These are phyloP conservation scores for Hirtodrosophila alboralis DNA, from an alignment of 2,888 invertebrate genomes.

Conservation along the genomic window DNA sequence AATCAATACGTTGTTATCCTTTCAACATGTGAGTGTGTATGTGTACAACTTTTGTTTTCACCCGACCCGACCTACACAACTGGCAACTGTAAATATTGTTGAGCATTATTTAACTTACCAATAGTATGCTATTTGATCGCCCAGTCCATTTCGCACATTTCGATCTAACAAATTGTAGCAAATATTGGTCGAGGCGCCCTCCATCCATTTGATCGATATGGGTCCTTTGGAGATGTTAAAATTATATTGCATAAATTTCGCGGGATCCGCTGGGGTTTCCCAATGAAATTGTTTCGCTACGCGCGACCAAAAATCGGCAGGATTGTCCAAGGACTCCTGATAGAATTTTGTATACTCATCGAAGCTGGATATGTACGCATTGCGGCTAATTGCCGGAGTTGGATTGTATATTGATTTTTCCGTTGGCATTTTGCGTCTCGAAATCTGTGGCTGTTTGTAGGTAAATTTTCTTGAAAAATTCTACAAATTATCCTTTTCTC, in stretches of 20 bases:
- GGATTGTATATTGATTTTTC: slow-evolving; percentile 87
- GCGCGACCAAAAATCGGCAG: slow-evolving; percentile 96
- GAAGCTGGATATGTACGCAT: slow-evolving; percentile 88
- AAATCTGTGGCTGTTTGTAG: slow-evolving; percentile 16
- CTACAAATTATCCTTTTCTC: slow-evolving; percentile 54
- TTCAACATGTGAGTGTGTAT: slow-evolving; percentile 7
- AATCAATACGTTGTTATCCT: slow-evolving; percentile 52
- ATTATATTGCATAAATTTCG: slow-evolving; percentile 94
- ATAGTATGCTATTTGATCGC: slow-evolving; percentile 96
- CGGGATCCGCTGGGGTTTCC: slow-evolving; percentile 90
- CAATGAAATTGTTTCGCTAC: slow-evolving; percentile 97
- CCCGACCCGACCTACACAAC: slow-evolving; percentile 48
- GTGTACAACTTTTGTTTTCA: slow-evolving; percentile 62
- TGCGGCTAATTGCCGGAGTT: slow-evolving; percentile 85
- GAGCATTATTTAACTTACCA: slow-evolving; percentile 88
- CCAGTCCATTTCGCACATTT: slow-evolving; percentile 94
- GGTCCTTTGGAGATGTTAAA: slow-evolving; percentile 95
- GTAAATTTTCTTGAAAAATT: slow-evolving; percentile 21
- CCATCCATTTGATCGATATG: slow-evolving; percentile 97
- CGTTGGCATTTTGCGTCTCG: slow-evolving; percentile 85
- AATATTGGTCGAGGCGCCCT: slow-evolving; percentile 96
- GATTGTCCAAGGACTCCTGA: slow-evolving; percentile 93
- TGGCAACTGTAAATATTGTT: background rate
- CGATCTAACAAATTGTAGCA: slow-evolving; percentile 97
- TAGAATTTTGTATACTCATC: slow-evolving; percentile 93